Conservation (phyloP, 2,888 invertebrate genomes). For the Drosophila borborema region DNA sequence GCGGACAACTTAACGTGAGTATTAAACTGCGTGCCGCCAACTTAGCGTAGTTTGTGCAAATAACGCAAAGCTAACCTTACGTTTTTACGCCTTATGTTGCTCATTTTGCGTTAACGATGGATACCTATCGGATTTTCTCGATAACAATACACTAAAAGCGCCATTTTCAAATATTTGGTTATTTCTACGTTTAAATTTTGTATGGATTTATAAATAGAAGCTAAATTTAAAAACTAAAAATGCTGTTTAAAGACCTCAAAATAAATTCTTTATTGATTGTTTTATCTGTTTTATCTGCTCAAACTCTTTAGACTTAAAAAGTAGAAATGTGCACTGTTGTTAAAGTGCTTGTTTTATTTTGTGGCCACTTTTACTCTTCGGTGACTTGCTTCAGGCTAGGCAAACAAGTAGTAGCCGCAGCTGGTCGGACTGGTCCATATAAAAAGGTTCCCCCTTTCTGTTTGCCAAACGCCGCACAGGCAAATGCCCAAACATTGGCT, state of each 20-base stretch:
- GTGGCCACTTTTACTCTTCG: conserved; percentile 41
- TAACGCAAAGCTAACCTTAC: conserved; percentile 1
- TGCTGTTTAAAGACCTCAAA: background rate
- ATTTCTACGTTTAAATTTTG: no score
- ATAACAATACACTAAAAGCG: conserved; percentile 9
- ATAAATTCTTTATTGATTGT: background rate
- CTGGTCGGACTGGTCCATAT: conserved; percentile 36
- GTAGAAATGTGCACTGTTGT: conserved; percentile 40
- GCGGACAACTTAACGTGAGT: conserved; percentile 5
- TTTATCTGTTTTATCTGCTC: background rate
- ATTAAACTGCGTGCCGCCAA: conserved; percentile 21
- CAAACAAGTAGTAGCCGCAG: conserved; percentile 42
- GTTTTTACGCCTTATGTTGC: conserved; percentile 6
- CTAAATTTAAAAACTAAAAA: no score
- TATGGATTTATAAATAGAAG: no score
- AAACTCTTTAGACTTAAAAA: conserved; percentile 19
- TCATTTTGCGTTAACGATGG: background rate
- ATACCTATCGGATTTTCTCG: conserved; percentile 6
- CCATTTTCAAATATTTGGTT: conserved; percentile 4
- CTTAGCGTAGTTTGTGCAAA: conserved; percentile 4
- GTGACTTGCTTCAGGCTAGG: conserved; percentile 20
- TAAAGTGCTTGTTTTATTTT: conserved; percentile 53
- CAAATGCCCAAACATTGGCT: conserved; percentile 63
- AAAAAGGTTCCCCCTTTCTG: conserved; percentile 22
- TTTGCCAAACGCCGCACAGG: background rate